phyloP scores from a whole-genome alignment of 1,140 invertebrate genomes.

The Episyrphus balteatus region DNA sequence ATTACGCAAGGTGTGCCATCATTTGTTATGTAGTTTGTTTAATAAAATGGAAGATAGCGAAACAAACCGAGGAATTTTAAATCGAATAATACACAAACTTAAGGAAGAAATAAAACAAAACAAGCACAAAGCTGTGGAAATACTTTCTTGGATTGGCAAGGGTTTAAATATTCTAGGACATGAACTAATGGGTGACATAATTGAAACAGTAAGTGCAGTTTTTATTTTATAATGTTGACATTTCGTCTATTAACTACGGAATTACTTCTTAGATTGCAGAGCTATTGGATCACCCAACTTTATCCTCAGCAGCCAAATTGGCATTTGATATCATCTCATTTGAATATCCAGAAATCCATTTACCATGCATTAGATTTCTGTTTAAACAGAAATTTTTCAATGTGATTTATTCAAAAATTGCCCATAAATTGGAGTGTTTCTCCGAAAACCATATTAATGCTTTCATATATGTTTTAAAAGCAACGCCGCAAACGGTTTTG shows the following conservation, averaged over 20 bases:
- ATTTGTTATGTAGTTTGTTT: slow-evolving; percentile 30
- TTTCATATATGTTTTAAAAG: slow-evolving; percentile 50
- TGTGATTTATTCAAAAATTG: slow-evolving; percentile 39
- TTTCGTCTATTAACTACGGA: neutral
- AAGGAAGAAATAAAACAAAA: slow-evolving; percentile 21
- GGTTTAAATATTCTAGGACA: slow-evolving; percentile 27
- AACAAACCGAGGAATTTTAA: slow-evolving; percentile 15
- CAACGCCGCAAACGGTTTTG: slow-evolving; percentile 47
- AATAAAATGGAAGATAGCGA: slow-evolving; percentile 24
- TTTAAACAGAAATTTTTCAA: slow-evolving; percentile 55
- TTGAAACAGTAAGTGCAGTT: slow-evolving; percentile 23
- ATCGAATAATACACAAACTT: slow-evolving; percentile 12
- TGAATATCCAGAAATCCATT: slow-evolving; percentile 28
- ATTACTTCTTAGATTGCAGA: slow-evolving; percentile 19
- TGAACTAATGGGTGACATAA: slow-evolving; percentile 23
- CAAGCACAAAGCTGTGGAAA: slow-evolving; percentile 24
- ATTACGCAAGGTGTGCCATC: slow-evolving; percentile 20
- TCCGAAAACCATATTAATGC: slow-evolving; percentile 49
- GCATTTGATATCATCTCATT: slow-evolving; percentile 30
- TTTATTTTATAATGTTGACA: neutral
- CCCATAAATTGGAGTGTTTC: slow-evolving; percentile 30
- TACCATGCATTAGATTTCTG: slow-evolving; percentile 34
- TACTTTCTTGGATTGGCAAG: slow-evolving; percentile 29
- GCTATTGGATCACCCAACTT: slow-evolving; percentile 27
- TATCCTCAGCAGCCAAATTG: slow-evolving; percentile 18